These are phyloP conservation scores for Lacerta bilineata DNA, from an alignment of 2,797 vertebrate species.

Conservation along the genomic window DNA sequence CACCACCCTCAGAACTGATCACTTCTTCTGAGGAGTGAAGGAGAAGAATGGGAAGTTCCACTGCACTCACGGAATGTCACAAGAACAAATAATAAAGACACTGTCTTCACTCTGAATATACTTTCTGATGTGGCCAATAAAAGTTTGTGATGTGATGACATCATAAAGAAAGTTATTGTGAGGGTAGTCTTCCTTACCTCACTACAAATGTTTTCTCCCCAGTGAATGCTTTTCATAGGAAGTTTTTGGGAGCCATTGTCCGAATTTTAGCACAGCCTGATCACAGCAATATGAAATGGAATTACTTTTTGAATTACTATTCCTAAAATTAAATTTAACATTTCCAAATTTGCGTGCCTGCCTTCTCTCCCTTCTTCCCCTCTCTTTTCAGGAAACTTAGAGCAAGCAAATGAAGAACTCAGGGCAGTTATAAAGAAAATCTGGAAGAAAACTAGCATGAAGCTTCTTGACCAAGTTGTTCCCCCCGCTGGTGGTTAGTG, in stretches of 20 bases:
- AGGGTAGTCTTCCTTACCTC: neutral
- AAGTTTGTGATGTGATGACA: neutral
- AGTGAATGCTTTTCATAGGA: neutral
- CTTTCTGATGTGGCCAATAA: no score
- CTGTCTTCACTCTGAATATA: no score
- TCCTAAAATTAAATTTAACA: neutral
- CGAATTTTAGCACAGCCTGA: neutral
- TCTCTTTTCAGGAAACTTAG: slow-evolving; percentile 90
- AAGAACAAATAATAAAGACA: no score
- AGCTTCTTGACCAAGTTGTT: slow-evolving; percentile 98
- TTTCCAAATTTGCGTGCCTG: neutral
- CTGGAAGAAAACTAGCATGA: slow-evolving; percentile 99
- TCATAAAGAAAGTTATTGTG: neutral
- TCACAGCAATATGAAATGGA: slow-evolving; percentile 10
- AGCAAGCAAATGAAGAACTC: slow-evolving; percentile 99
- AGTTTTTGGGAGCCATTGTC: neutral
- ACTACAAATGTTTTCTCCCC: neutral
- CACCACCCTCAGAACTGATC: no score
- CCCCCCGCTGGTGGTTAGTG: slow-evolving; percentile 99
- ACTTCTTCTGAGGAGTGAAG: no score
- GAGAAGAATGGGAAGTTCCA: no score
- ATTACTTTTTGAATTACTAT: slow-evolving; percentile 4
- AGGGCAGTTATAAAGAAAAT: slow-evolving; percentile 99
- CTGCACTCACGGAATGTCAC: no score
- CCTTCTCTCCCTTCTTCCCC: neutral